Evolutionary conservation across 2,113 vertebrate species (phyloP).

Genomic region (Mesocricetus auratus): DNA sequence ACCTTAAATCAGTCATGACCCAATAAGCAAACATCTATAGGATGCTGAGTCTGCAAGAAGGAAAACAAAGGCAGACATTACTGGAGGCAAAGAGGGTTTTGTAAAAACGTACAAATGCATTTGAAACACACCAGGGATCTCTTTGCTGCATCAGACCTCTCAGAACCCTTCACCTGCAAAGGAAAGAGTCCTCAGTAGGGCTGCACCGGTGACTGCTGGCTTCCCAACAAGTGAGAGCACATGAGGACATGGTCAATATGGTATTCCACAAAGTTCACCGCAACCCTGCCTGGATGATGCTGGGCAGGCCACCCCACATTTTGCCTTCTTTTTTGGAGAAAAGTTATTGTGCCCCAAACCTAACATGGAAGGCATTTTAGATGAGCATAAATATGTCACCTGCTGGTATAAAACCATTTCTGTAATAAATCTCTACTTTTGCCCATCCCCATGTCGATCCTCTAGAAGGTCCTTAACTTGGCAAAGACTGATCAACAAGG

Average conservation of each 20-base stretch:
- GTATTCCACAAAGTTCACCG: slow-evolving; percentile 68
- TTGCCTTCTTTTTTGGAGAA: slow-evolving; percentile 43
- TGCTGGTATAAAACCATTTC: not conserved
- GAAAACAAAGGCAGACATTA: slow-evolving; percentile 31
- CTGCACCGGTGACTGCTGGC: slow-evolving; percentile 79
- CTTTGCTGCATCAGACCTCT: slow-evolving; percentile 71
- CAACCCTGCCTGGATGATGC: slow-evolving; percentile 64
- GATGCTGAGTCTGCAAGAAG: not conserved
- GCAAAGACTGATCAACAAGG: slow-evolving; percentile 78
- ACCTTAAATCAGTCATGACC: not conserved
- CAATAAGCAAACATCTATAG: slow-evolving; percentile 5
- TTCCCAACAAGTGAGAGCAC: slow-evolving; percentile 66
- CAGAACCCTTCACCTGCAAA: slow-evolving; percentile 72
- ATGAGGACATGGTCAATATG: slow-evolving; percentile 52
- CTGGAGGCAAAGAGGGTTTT: not conserved
- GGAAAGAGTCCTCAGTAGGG: slow-evolving; percentile 81
- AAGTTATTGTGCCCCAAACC: slow-evolving; percentile 47
- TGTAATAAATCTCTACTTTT: not conserved
- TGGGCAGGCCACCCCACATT: slow-evolving; percentile 64
- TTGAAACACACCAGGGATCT: slow-evolving; percentile 36
- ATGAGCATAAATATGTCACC: not conserved
- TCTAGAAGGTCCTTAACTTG: slow-evolving; percentile 59
- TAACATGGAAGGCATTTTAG: not conserved
- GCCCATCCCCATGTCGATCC: not conserved
- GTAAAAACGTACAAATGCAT: not conserved